These are phyloP conservation scores for Merluccius polli DNA, from an alignment of 2,797 vertebrate genomes.

Conservation along the genomic window DNA sequence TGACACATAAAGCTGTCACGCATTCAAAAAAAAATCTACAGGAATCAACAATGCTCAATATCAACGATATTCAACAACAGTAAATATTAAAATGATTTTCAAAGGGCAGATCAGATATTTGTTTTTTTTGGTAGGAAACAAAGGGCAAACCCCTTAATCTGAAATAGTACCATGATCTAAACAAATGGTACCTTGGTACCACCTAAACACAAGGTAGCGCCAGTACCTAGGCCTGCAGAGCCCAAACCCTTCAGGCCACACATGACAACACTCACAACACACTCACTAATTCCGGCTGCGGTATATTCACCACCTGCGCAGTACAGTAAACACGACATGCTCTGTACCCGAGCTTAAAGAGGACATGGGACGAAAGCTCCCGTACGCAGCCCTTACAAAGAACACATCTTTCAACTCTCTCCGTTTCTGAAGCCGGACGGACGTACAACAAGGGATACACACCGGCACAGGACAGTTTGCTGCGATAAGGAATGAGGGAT, in stretches of 20 bases:
- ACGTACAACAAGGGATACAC: not conserved
- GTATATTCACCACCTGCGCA: not conserved
- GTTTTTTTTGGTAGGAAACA: not conserved
- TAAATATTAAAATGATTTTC: not conserved
- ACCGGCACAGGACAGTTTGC: not conserved
- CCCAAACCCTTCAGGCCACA: not conserved
- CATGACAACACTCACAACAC: not conserved
- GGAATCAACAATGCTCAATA: too few species aligned
- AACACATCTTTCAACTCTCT: not conserved
- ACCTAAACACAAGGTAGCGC: not conserved
- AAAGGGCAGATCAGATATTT: not conserved
- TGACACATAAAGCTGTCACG: too few species aligned
- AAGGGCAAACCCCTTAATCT: not conserved
- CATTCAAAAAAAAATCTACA: too few species aligned
- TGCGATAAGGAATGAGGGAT: not conserved
- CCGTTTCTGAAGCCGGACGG: too few species aligned
- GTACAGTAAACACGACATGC: not conserved
- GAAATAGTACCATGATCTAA: not conserved
- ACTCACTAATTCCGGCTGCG: not conserved
- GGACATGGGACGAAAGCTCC: not conserved
- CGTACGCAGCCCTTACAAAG: not conserved
- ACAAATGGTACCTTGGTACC: not conserved
- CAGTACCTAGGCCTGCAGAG: not conserved
- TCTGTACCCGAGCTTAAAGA: not conserved
- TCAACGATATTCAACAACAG: not conserved